phyloP scores from a whole-genome alignment of 2,113 vertebrate species.

The Mystacornis crossleyi region DNA sequence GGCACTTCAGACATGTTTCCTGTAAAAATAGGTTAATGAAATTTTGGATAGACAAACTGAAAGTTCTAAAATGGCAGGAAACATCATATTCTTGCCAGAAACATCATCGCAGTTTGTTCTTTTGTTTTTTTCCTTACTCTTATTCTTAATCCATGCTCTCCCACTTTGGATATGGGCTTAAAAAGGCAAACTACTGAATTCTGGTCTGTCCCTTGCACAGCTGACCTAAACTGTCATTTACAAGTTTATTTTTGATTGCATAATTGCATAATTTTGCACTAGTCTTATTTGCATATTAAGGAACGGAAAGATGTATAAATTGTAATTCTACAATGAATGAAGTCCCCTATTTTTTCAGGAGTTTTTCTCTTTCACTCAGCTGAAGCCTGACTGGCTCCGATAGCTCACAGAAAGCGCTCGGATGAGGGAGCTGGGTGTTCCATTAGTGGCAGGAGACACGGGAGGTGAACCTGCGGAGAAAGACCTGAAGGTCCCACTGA shows the following conservation, averaged over 20 bases:
- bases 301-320: not conserved
- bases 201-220: not conserved
- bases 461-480: not conserved
- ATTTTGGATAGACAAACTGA: not conserved
- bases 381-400: not conserved
- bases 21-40: not conserved
- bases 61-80: not conserved
- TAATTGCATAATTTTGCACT: not conserved
- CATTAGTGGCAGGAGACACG: not conserved
- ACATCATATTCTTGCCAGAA: not conserved
- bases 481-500: not conserved
- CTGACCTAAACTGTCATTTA: not conserved
- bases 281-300: not conserved
- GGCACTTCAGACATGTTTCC: not conserved
- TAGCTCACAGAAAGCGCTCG: not conserved
- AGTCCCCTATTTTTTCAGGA: not conserved
- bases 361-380: not conserved
- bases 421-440: not conserved
- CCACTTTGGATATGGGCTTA: not conserved
- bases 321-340: not conserved
- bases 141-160: not conserved
- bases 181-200: not conserved
- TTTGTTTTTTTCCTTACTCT: not conserved
- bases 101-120: not conserved
- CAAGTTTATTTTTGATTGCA: not conserved